Evolutionary conservation across 1,140 invertebrate species (phyloP).

Genomic region (Maniola jurtina): DNA sequence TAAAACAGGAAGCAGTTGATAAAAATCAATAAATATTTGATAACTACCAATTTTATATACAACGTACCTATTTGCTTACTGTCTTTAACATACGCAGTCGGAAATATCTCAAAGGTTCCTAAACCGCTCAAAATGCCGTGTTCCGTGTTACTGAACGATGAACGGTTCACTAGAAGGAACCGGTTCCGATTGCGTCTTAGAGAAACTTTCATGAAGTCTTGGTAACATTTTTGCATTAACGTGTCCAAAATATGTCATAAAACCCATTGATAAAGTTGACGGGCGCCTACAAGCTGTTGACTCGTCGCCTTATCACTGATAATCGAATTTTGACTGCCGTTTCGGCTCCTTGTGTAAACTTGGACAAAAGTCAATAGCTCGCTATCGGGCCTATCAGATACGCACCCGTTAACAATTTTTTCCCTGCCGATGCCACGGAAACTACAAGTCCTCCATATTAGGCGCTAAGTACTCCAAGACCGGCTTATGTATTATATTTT

Average conservation of each 20-base stretch:
- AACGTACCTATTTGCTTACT: neutral
- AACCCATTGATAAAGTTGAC: slow-evolving; percentile 54
- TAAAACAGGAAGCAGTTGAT: slow-evolving; percentile 9
- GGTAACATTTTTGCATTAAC: slow-evolving; percentile 35
- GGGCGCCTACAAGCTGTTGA: slow-evolving; percentile 68
- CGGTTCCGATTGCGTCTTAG: slow-evolving; percentile 8
- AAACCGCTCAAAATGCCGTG: slow-evolving; percentile 2
- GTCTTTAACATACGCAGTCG: neutral
- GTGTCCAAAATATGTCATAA: slow-evolving; percentile 28
- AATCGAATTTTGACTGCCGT: slow-evolving; percentile 76
- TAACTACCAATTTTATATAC: neutral
- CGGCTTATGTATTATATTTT: slow-evolving; percentile 58
- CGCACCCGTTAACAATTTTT: slow-evolving; percentile 56
- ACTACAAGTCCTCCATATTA: slow-evolving; percentile 47
- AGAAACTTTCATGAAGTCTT: slow-evolving; percentile 12
- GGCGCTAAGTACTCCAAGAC: slow-evolving; percentile 42
- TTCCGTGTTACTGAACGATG: neutral
- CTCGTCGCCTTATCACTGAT: slow-evolving; percentile 62
- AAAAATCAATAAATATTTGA: slow-evolving; percentile 11
- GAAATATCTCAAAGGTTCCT: neutral
- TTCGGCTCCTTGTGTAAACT: slow-evolving; percentile 72
- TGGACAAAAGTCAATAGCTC: slow-evolving; percentile 66
- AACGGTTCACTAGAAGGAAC: neutral
- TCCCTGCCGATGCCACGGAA: slow-evolving; percentile 39
- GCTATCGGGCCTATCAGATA: slow-evolving; percentile 73